A percentile compares a stretch with the other conserved stretches of the same genome.
These are phyloP conservation scores for Danio rerio DNA, from an alignment of 2,113 vertebrate genomes.

Conservation along the genomic window GRCz12tu NC_133191.1:52615001-52615500, in stretches of 20 bases:
- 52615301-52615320: background rate
- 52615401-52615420: constrained; percentile 3
- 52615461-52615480: background rate
- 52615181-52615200: background rate
- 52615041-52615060: constrained; percentile 50
- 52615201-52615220: background rate
- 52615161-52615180: background rate
- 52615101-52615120: background rate
- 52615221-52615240: constrained; percentile 7
- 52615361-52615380: background rate
- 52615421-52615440: background rate
- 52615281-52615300: constrained; percentile 2
- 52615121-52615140: constrained; percentile 4
- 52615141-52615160: background rate
- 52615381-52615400: constrained; percentile 67
- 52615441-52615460: background rate
- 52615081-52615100: constrained; percentile 27
- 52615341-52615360: constrained; percentile 4
- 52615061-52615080: constrained; percentile 63
- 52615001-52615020: background rate
- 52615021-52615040: constrained; percentile 30
- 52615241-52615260: background rate
- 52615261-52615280: background rate
- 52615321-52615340: background rate
- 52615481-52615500: background rate